These are phyloP conservation scores for Carcinoscorpius rotundicauda DNA, from an alignment of 1,140 invertebrate species.

Conservation along the genomic window DNA sequence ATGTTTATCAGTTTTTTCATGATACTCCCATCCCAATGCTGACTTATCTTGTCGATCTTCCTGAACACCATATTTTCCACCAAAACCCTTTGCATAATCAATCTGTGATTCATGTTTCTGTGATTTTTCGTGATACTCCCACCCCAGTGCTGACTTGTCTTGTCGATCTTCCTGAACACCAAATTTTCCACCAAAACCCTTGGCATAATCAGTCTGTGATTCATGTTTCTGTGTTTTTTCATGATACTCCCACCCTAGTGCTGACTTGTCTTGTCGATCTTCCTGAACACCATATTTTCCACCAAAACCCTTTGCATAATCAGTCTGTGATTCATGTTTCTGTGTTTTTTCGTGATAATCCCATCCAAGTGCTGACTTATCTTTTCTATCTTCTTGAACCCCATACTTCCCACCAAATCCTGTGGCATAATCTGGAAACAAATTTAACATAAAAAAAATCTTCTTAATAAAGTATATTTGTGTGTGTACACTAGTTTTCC, in stretches of 20 bases:
- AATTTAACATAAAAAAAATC: too few relatives aligned
- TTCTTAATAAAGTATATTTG: too few relatives aligned
- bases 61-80: slow-evolving; percentile 82
- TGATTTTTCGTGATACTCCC: slow-evolving; percentile 36
- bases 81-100: slow-evolving; percentile 73
- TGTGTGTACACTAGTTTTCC: too few relatives aligned
- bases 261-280: slow-evolving; percentile 61
- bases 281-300: slow-evolving; percentile 82
- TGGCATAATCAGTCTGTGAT: slow-evolving; percentile 52
- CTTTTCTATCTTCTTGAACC: slow-evolving; percentile 67
- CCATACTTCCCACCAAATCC: slow-evolving; percentile 90
- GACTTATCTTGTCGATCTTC: slow-evolving; percentile 61
- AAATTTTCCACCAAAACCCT: slow-evolving; percentile 82
- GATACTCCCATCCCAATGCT: slow-evolving; percentile 39
- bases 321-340: slow-evolving; percentile 40
- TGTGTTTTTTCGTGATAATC: slow-evolving; percentile 36
- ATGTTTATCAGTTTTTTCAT: slow-evolving; percentile 39
- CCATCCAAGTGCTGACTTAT: slow-evolving; percentile 44
- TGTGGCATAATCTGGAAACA: slow-evolving; percentile 17
- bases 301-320: slow-evolving; percentile 72
- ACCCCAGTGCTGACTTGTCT: slow-evolving; percentile 47
- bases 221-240: slow-evolving; percentile 38
- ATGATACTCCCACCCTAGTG: slow-evolving; percentile 39
- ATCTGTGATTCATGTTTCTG: slow-evolving; percentile 41
- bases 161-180: slow-evolving; percentile 70